Conservation (phyloP, 2,113 vertebrate genomes). For the Probosciger aterrimus region DNA sequence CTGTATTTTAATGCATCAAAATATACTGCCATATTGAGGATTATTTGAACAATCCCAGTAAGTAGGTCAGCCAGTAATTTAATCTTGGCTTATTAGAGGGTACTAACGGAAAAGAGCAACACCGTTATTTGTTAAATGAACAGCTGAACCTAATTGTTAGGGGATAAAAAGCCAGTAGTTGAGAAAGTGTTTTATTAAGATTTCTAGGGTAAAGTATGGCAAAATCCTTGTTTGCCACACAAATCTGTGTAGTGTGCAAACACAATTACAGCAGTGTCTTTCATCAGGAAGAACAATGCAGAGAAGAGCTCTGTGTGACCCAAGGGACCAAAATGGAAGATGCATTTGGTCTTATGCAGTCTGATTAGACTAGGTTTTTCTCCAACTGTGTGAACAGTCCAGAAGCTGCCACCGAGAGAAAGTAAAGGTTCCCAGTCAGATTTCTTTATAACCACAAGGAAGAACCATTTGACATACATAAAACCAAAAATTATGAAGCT, state of each 20-base stretch:
- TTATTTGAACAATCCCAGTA: constrained; percentile 61
- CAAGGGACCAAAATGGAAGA: not conserved
- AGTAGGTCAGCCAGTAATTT: constrained; percentile 65
- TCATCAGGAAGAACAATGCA: not conserved
- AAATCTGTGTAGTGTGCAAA: not conserved
- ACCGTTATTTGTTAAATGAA: constrained; percentile 21
- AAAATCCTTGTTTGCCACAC: not conserved
- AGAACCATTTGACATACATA: not conserved
- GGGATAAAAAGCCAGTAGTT: not conserved
- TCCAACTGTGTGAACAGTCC: not conserved
- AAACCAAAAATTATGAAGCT: constrained; percentile 15
- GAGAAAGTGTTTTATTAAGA: not conserved
- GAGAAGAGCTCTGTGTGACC: not conserved
- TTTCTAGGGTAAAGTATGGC: not conserved
- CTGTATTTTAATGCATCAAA: constrained; percentile 51
- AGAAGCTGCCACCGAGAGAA: not conserved
- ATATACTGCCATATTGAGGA: constrained; percentile 51
- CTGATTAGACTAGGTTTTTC: not conserved
- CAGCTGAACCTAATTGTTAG: not conserved
- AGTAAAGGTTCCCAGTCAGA: not conserved
- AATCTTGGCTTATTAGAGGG: constrained; percentile 40
- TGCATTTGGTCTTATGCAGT: not conserved
- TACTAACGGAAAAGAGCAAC: constrained; percentile 34
- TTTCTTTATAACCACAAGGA: not conserved
- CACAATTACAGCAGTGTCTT: not conserved